Percentiles rank a stretch among this genome's conserved stretches.
Evolutionary conservation across 2,888 invertebrate species (phyloP).

Genomic region (Sphecodes monilicornis): DNA sequence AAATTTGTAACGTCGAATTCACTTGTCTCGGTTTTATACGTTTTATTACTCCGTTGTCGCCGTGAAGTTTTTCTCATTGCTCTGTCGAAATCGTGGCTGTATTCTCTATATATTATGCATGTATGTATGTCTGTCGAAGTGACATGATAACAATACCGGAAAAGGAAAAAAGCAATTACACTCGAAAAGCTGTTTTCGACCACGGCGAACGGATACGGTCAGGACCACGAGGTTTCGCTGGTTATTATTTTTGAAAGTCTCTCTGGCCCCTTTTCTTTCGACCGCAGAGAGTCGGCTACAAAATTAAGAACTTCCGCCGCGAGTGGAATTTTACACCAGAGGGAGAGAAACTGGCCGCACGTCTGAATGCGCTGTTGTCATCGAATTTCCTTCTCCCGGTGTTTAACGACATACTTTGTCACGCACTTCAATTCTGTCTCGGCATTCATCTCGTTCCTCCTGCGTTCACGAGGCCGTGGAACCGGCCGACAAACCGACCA

Average conservation of each 20-base stretch:
- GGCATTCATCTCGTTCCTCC: conserved; percentile 40
- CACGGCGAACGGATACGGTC: conserved; percentile 22
- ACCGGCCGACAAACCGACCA: conserved; percentile 13
- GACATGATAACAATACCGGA: conserved; percentile 23
- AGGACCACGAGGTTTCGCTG: background rate
- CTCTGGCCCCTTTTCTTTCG: conserved; percentile 34
- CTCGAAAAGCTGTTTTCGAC: conserved; percentile 28
- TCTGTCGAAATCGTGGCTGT: background rate
- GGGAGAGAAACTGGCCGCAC: conserved; percentile 48
- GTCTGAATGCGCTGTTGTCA: conserved; percentile 26
- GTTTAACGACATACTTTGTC: conserved; percentile 52
- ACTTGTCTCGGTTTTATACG: conserved; percentile 1
- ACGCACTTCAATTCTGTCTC: conserved; percentile 53
- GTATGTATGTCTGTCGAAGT: background rate
- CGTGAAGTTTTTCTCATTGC: background rate
- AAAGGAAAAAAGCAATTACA: conserved; percentile 43
- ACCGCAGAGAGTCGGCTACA: conserved; percentile 70
- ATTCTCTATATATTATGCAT: background rate
- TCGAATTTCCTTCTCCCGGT: conserved; percentile 44
- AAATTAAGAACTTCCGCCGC: conserved; percentile 79
- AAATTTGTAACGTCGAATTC: conserved; percentile 33
- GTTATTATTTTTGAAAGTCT: conserved; percentile 50
- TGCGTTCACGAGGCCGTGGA: conserved; percentile 51
- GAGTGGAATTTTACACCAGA: conserved; percentile 37
- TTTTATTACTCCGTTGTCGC: background rate